Percentiles rank a stretch among this genome's conserved stretches.
phyloP scores from a whole-genome alignment of 2,113 vertebrate species.

The Neogale vison region DNA sequence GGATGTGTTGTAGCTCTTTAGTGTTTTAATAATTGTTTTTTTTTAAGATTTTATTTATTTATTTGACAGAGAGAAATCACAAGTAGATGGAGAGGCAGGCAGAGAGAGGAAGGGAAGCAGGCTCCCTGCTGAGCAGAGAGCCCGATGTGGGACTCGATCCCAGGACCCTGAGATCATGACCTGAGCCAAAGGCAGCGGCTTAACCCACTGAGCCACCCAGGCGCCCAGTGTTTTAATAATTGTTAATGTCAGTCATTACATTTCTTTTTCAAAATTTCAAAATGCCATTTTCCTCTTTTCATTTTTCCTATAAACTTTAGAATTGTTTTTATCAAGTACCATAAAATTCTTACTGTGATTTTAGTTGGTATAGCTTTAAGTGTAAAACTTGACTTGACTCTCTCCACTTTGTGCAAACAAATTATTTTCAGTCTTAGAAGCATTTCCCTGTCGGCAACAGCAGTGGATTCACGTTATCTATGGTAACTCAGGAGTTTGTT shows the following conservation, averaged over 20 bases:
- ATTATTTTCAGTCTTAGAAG: not conserved
- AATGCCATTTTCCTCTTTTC: not conserved
- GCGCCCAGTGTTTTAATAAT: not conserved
- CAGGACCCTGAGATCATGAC: no score
- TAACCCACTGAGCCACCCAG: no score
- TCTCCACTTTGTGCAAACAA: not conserved
- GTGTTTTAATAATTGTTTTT: not conserved
- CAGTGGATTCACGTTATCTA: not conserved
- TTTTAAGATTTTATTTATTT: no score
- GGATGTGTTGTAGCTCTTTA: not conserved
- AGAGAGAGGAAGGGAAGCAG: no score
- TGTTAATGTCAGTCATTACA: not conserved
- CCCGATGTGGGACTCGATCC: no score
- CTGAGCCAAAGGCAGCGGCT: no score
- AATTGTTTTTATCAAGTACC: constrained; percentile 16
- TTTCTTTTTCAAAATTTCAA: constrained; percentile 22
- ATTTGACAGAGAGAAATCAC: no score
- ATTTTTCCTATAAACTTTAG: constrained; percentile 35
- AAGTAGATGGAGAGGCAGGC: no score
- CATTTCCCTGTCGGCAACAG: not conserved
- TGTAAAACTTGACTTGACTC: constrained; percentile 12
- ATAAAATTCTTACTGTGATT: not conserved
- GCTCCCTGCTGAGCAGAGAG: no score
- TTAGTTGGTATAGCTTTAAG: not conserved
- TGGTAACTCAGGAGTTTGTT: not conserved